These are phyloP conservation scores for Rhineura floridana DNA, from an alignment of 2,113 vertebrate genomes.

Conservation along the genomic window DNA sequence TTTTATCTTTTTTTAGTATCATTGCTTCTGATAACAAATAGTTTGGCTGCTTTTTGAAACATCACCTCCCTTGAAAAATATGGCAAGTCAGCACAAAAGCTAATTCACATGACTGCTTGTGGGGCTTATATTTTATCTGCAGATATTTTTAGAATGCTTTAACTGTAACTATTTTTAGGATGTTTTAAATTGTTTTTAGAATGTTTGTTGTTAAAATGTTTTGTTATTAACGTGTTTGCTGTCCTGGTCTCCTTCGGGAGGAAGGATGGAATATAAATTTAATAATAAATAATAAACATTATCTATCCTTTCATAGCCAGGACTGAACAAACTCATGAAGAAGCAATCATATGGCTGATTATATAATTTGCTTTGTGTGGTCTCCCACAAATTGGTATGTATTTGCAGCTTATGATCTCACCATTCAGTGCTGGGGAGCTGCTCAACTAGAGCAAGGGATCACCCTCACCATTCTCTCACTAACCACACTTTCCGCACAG, in stretches of 20 bases:
- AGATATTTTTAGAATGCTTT: too few relatives aligned
- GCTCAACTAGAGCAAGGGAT: neutral
- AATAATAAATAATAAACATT: too few relatives aligned
- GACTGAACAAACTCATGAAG: too few relatives aligned
- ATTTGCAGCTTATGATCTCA: neutral
- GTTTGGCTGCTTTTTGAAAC: neutral
- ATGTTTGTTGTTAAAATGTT: too few relatives aligned
- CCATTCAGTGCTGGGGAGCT: neutral
- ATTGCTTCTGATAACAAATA: neutral
- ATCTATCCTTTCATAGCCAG: neutral
- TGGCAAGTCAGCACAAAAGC: neutral
- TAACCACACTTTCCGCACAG: neutral
- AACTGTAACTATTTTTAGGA: too few relatives aligned
- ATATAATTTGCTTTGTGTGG: neutral
- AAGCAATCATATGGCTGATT: too few relatives aligned
- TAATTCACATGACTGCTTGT: neutral
- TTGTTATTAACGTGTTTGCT: too few relatives aligned
- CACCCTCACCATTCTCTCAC: neutral
- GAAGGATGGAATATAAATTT: too few relatives aligned
- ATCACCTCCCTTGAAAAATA: neutral
- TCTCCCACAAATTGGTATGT: neutral
- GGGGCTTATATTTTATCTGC: neutral
- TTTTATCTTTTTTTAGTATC: neutral
- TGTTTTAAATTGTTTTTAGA: too few relatives aligned
- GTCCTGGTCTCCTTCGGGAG: too few relatives aligned